phyloP scores from a whole-genome alignment of 2,888 invertebrate genomes.

The Adineta ricciae region DNA sequence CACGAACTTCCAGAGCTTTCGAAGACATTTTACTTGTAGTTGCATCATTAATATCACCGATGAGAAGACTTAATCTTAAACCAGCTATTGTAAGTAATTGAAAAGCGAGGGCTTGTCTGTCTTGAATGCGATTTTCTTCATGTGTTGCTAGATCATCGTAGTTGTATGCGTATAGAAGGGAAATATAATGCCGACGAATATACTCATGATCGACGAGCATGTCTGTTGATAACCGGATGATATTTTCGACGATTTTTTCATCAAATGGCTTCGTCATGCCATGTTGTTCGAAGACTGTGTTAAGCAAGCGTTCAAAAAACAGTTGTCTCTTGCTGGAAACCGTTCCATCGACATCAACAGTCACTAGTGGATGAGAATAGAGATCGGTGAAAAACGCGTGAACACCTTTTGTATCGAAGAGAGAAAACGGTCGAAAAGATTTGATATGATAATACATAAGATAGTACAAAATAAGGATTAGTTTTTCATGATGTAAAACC shows the following conservation, averaged over 20 bases:
- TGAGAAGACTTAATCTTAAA: slow-evolving; percentile 61
- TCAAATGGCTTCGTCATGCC: neutral
- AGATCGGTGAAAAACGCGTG: slow-evolving; percentile 49
- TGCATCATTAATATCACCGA: slow-evolving; percentile 53
- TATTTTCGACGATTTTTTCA: slow-evolving; percentile 25
- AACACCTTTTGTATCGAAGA: slow-evolving; percentile 66
- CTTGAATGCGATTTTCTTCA: slow-evolving; percentile 60
- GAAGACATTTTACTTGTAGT: slow-evolving; percentile 38
- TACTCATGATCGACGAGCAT: slow-evolving; percentile 30
- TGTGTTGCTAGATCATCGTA: slow-evolving; percentile 40
- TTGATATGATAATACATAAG: slow-evolving; percentile 67
- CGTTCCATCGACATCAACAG: slow-evolving; percentile 61
- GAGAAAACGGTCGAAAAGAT: slow-evolving; percentile 59
- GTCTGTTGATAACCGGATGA: slow-evolving; percentile 28
- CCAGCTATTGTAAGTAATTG: slow-evolving; percentile 70
- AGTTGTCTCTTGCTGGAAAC: slow-evolving; percentile 60
- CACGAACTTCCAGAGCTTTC: slow-evolving; percentile 55
- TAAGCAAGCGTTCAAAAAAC: slow-evolving; percentile 50
- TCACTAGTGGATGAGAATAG: slow-evolving; percentile 55
- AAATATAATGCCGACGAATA: slow-evolving; percentile 30
- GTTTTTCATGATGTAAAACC: slow-evolving; percentile 68
- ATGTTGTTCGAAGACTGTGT: neutral
- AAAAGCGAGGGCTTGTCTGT: slow-evolving; percentile 62
- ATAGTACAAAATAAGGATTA: slow-evolving; percentile 66
- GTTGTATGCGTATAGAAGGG: slow-evolving; percentile 30